Conservation (phyloP, 2,888 invertebrate genomes). For the Stratiomys singularior region DNA sequence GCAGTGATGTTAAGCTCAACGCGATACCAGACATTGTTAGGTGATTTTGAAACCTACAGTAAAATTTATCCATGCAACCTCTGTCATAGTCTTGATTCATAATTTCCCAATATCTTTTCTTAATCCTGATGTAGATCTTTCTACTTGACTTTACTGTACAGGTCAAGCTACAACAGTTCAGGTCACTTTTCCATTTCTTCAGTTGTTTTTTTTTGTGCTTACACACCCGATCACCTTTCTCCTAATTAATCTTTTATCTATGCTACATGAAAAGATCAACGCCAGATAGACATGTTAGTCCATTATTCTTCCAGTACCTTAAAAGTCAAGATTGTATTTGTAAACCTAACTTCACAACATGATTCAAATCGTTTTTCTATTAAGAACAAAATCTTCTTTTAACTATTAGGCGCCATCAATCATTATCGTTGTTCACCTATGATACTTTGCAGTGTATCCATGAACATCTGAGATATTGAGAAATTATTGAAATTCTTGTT, state of each 20-base stretch:
- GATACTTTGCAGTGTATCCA: neutral
- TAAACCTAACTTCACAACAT: constrained; percentile 36
- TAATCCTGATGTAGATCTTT: neutral
- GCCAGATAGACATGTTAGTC: constrained; percentile 17
- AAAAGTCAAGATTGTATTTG: constrained; percentile 26
- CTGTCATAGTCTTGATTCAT: too few species aligned
- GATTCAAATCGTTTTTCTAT: constrained; percentile 43
- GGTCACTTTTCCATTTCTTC: constrained; percentile 28
- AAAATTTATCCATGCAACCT: too few species aligned
- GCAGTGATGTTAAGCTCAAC: too few species aligned
- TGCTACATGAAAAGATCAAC: constrained; percentile 17
- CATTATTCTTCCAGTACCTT: constrained; percentile 27
- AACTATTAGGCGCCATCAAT: constrained; percentile 39
- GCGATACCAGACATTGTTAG: too few species aligned
- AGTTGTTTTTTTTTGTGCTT: neutral
- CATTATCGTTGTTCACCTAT: constrained; percentile 17
- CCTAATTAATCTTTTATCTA: constrained; percentile 32
- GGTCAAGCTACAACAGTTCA: constrained; percentile 26
- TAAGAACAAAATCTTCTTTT: constrained; percentile 39
- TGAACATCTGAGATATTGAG: constrained; percentile 15
- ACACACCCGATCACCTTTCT: constrained; percentile 33
- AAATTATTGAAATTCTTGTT: constrained; percentile 24
- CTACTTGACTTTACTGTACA: too few species aligned
- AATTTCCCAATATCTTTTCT: neutral
- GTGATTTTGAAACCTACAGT: too few species aligned